These are phyloP conservation scores for Fistularia tabacaria DNA, from an alignment of 2,797 vertebrate genomes.

Conservation along the genomic window DNA sequence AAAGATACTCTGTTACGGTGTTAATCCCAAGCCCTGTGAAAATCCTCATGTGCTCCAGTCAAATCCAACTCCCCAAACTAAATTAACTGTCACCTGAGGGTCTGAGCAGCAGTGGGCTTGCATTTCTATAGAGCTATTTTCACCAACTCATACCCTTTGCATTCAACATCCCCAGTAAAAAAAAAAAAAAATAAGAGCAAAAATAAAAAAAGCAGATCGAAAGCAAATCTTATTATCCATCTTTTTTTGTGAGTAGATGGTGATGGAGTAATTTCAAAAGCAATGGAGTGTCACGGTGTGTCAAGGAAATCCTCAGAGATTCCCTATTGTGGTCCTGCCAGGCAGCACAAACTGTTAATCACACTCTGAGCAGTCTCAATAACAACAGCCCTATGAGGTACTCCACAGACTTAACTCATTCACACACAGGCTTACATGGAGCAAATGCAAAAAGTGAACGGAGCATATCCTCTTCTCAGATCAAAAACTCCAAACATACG, in stretches of 20 bases:
- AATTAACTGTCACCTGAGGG: slow-evolving; percentile 70
- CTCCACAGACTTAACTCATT: slow-evolving; percentile 28
- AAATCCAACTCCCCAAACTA: slow-evolving; percentile 71
- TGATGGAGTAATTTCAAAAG: slow-evolving; percentile 74
- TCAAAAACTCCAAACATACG: slow-evolving; percentile 11
- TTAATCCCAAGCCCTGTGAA: slow-evolving; percentile 77
- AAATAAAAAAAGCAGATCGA: not conserved
- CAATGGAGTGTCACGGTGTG: slow-evolving; percentile 54
- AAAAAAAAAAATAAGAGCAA: not conserved
- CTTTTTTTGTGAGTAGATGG: slow-evolving; percentile 59
- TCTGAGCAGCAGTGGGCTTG: slow-evolving; percentile 56
- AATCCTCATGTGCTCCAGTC: slow-evolving; percentile 70
- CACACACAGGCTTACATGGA: slow-evolving; percentile 13
- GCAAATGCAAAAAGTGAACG: slow-evolving; percentile 16
- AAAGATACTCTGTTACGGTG: slow-evolving; percentile 75
- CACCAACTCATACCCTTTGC: slow-evolving; percentile 63
- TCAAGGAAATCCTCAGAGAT: slow-evolving; percentile 63
- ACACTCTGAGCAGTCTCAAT: slow-evolving; percentile 68
- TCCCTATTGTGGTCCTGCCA: slow-evolving; percentile 67
- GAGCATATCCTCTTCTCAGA: slow-evolving; percentile 9
- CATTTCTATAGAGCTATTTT: slow-evolving; percentile 64
- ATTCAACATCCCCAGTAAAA: slow-evolving; percentile 57
- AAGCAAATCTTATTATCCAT: slow-evolving; percentile 70
- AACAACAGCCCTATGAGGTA: slow-evolving; percentile 57
- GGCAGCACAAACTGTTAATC: slow-evolving; percentile 68